Conservation (phyloP, 1,140 invertebrate genomes). For the Asobara japonica region DNA sequence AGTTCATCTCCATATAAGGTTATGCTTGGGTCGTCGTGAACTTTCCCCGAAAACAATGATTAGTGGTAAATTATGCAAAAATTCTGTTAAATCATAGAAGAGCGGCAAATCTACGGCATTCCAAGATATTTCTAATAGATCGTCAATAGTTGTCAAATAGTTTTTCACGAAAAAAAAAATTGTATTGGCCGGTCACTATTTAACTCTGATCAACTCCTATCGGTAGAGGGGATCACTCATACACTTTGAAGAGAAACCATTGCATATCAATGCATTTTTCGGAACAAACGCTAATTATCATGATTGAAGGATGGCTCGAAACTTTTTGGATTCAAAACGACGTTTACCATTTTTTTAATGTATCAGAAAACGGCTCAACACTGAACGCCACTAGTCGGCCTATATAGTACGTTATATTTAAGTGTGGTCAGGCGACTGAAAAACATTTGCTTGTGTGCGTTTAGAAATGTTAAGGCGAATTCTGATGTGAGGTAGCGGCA, state of each 20-base stretch:
- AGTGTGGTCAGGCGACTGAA: too few species aligned
- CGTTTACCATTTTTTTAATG: neutral
- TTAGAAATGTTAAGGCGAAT: too few species aligned
- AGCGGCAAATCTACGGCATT: neutral
- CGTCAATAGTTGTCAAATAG: neutral
- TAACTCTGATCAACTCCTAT: neutral
- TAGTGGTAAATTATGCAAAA: neutral
- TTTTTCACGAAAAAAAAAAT: neutral
- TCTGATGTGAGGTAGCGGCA: too few species aligned
- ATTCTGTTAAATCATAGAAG: neutral
- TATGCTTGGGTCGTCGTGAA: conserved; percentile 34
- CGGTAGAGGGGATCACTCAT: neutral
- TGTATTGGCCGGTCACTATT: neutral
- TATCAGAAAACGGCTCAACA: neutral
- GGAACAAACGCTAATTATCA: neutral
- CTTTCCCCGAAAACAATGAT: conserved; percentile 16
- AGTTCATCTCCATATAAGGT: conserved; percentile 57
- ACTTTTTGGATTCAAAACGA: neutral
- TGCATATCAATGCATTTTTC: neutral
- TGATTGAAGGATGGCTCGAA: neutral
- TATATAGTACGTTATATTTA: too few species aligned
- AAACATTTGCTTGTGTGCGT: too few species aligned
- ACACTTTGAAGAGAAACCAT: neutral
- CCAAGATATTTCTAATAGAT: neutral
- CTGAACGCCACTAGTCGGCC: neutral